These are phyloP conservation scores for Ranitomeya variabilis DNA, from an alignment of 2,113 vertebrate genomes.

Conservation along the genomic window DNA sequence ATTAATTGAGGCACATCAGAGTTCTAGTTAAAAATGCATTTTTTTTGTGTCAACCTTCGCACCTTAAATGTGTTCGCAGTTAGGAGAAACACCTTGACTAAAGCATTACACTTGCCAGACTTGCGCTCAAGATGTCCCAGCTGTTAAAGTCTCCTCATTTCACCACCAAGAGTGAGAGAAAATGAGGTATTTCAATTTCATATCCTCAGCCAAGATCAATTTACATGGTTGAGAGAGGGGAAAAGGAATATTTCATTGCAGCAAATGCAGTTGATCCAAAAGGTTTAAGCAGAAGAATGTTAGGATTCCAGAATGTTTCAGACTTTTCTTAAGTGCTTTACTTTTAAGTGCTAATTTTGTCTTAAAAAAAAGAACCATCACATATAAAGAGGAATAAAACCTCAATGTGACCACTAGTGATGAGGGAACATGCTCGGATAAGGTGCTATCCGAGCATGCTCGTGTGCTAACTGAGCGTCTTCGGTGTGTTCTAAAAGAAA, in stretches of 20 bases:
- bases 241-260: conserved; percentile 26
- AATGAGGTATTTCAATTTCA: conserved; percentile 50
- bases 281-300: neutral
- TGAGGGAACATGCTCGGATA: too few relatives aligned
- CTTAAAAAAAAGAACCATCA: neutral
- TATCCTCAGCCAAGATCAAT: conserved; percentile 47
- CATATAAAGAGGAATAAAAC: neutral
- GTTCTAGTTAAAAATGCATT: conserved; percentile 8
- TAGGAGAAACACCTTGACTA: conserved; percentile 31
- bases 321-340: neutral
- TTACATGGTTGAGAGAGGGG: conserved; percentile 32
- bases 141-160: conserved; percentile 43
- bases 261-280: conserved; percentile 8
- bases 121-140: conserved; percentile 21
- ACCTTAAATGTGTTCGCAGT: neutral
- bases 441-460: too few relatives aligned
- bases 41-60: neutral
- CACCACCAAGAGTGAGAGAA: conserved; percentile 46
- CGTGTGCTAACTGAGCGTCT: too few relatives aligned
- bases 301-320: conserved; percentile 17
- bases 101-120: conserved; percentile 42
- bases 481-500: too few relatives aligned
- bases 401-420: neutral
- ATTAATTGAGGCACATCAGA: neutral
- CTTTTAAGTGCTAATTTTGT: neutral